A percentile compares a stretch with the other conserved stretches of the same genome.
phyloP scores from a whole-genome alignment of 2,888 invertebrate species.

The Enoplolaimus lenunculus region DNA sequence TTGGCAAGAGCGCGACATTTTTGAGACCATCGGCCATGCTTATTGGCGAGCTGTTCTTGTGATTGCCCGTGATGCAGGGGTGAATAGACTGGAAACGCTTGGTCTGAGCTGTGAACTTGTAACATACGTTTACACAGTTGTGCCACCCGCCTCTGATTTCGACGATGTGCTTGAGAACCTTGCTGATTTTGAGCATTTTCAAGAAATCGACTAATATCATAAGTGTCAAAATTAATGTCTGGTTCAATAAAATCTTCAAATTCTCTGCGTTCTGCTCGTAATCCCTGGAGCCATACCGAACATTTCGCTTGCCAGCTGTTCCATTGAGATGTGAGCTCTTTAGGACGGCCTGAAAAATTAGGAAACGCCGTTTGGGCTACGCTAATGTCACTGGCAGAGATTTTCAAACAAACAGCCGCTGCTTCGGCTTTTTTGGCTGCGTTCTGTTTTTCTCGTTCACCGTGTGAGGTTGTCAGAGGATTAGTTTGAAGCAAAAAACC shows the following conservation, averaged over 20 bases:
- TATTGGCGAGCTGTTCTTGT: not conserved
- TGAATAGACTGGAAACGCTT: slow-evolving; percentile 3
- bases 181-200: not conserved
- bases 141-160: not conserved
- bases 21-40: not conserved
- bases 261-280: not conserved
- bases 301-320: not conserved
- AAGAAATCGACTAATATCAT: not conserved
- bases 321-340: not conserved
- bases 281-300: not conserved
- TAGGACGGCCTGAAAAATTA: slow-evolving; percentile 5
- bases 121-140: not conserved
- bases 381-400: not conserved
- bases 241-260: not conserved
- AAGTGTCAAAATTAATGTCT: slow-evolving; percentile 4
- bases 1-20: slow-evolving; percentile 1
- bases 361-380: not conserved
- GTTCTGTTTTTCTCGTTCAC: not conserved
- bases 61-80: not conserved
- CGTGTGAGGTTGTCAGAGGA: not conserved
- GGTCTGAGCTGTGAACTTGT: not conserved
- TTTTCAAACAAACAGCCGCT: no score
- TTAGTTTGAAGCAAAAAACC: not conserved
- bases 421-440: slow-evolving; percentile 1
- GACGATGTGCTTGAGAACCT: not conserved